Evolutionary conservation across 2,888 invertebrate species (phyloP), one percentile per base, ranked within the genome.

Genomic region (Leptopterna dolabrata): DNA sequence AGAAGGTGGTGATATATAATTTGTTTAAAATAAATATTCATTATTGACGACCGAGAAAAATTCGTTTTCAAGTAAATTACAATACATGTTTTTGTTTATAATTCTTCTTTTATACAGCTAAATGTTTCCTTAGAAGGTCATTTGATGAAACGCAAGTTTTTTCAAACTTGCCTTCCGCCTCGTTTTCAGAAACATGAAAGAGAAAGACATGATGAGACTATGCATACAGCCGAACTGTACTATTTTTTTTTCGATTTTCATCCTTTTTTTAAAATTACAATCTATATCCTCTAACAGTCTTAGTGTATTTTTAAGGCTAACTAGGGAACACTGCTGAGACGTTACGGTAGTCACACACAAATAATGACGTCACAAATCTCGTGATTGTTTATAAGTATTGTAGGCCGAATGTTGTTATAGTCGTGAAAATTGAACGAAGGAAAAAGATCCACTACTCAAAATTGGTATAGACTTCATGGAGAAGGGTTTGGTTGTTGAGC

Each of bases 221-320:
- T 84, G 24, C 51, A 85, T 84, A 84, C 87, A 85, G 87, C 63
- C 43, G 76, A 78, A 84, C 76, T 85, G 76, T 84, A 80, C 70
- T 76, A 63, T 76, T 87, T 87, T 76, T 63, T 84, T 86, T 73
- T 73, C 19, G 63, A 45, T 84, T 78, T 73, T 85, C 29, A 41
- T 36, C 19, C 19, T 47, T 87, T 88, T 85, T 45, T 43, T 55
- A 24, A 29, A 36, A 43, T 70, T 80, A 51, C 51, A 41, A 76
- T 71, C 73, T 87, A 47, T 87, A 71, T 19, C 51, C 41, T 73
- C 55, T 88, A 88, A 89, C 89, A 89, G 89, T 89, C 89, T 89
- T 89, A 88, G 89, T 89, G 88, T 88, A 88, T 85, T 83, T 63
- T 63, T 89, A 89, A 89, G 89, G 89, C 89, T 89, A 89, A 86